A percentile compares a stretch with the other conserved stretches of the same genome.
These are phyloP conservation scores for Sciaenops ocellatus DNA, from an alignment of 2,797 vertebrate species.

Conservation along the genomic window DNA sequence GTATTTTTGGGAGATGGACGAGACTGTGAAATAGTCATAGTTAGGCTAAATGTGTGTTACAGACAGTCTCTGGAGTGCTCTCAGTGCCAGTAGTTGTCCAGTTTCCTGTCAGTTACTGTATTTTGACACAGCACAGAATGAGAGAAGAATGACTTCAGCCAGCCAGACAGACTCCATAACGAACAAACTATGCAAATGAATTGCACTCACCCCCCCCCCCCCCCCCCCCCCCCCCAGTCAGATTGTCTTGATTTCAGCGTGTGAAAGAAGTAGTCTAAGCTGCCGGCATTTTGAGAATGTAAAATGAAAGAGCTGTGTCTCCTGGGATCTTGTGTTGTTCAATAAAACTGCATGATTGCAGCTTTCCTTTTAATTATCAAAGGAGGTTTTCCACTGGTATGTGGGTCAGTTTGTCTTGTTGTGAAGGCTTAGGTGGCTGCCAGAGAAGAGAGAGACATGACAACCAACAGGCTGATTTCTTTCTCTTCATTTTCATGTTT, in stretches of 20 bases:
- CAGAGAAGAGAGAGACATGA: not conserved
- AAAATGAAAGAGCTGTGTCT: not conserved
- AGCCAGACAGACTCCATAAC: conserved; percentile 37
- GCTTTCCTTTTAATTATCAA: conserved; percentile 6
- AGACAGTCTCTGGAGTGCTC: conserved; percentile 17
- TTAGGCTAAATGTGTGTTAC: conserved; percentile 17
- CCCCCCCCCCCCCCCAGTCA: too few species aligned
- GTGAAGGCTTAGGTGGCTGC: not conserved
- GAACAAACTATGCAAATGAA: conserved; percentile 65
- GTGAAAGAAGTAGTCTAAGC: conserved; percentile 7
- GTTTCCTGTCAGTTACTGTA: conserved; percentile 46
- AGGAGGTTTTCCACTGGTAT: conserved; percentile 19
- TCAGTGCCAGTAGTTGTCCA: conserved; percentile 22
- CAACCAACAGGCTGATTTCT: not conserved
- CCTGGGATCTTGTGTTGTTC: not conserved
- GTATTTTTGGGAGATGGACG: not conserved
- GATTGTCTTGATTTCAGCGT: conserved; percentile 46
- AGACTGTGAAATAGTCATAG: not conserved
- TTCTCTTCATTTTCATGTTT: not conserved
- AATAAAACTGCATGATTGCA: conserved; percentile 18
- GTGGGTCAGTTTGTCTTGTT: conserved; percentile 30
- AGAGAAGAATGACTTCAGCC: conserved; percentile 41
- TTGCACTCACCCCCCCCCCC: conserved; percentile 24
- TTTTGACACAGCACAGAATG: conserved; percentile 38
- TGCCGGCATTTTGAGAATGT: not conserved